phyloP scores from a whole-genome alignment of 2,888 invertebrate genomes.

The Priocnemis perturbator region DNA sequence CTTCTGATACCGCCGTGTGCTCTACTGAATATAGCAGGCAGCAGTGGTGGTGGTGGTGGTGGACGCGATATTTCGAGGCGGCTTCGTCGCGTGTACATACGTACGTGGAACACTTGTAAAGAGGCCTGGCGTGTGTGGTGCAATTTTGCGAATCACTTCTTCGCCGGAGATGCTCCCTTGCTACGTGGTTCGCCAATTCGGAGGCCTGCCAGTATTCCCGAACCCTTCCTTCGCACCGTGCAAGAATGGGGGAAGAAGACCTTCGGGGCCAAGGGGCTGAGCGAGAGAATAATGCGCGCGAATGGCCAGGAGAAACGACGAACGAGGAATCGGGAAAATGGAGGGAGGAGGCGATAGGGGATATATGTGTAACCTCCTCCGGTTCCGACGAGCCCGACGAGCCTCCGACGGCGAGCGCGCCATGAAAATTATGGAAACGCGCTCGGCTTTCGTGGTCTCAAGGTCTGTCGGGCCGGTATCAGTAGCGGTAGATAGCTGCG shows the following conservation, averaged over 20 bases:
- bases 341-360: background rate
- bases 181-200: constrained; percentile 69
- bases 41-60: too few relatives aligned
- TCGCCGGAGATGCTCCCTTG: constrained; percentile 57
- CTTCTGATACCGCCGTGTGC: too few relatives aligned
- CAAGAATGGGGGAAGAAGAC: background rate
- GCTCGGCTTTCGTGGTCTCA: too few relatives aligned
- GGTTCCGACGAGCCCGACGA: background rate
- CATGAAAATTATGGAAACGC: too few relatives aligned
- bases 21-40: too few relatives aligned
- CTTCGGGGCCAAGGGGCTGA: background rate
- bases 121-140: background rate
- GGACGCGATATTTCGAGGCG: background rate
- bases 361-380: background rate
- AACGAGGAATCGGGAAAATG: background rate
- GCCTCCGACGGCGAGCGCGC: too few relatives aligned
- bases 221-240: constrained; percentile 54
- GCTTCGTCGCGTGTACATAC: background rate
- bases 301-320: background rate
- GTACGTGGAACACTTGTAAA: background rate
- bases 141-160: constrained; percentile 64
- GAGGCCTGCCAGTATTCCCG: constrained; percentile 67
- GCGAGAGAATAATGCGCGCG: background rate
- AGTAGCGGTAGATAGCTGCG: too few relatives aligned
- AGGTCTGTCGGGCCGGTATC: too few relatives aligned